A percentile compares a stretch with the other conserved stretches of the same genome.
Evolutionary conservation across 2,888 invertebrate genomes (phyloP).

Genomic region (Lissonota sp.): DNA sequence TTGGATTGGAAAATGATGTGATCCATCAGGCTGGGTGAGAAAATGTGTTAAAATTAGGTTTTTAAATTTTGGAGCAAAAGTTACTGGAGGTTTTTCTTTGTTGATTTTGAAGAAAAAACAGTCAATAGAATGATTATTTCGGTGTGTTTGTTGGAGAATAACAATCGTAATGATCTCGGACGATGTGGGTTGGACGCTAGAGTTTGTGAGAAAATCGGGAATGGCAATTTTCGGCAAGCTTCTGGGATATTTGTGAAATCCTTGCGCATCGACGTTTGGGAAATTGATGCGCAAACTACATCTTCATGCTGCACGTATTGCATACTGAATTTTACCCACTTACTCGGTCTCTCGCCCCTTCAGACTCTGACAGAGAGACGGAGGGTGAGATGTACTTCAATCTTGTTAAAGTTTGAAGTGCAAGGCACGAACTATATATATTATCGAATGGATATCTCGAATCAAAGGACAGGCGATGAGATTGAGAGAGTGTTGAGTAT

Average conservation of each 20-base stretch:
- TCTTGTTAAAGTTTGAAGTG: slow-evolving; percentile 2
- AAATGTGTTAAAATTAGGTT: too few species aligned
- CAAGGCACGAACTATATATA: background rate
- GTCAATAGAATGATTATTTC: background rate
- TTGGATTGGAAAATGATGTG: too few species aligned
- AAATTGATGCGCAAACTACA: slow-evolving; percentile 5
- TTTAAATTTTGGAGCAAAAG: too few species aligned
- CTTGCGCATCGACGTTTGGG: slow-evolving; percentile 2
- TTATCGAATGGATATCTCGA: slow-evolving; percentile 5
- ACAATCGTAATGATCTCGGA: background rate
- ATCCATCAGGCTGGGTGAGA: too few species aligned
- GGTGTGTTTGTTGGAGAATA: background rate
- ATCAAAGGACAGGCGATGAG: background rate
- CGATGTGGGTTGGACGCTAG: too few species aligned
- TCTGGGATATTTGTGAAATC: background rate
- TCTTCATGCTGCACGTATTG: background rate
- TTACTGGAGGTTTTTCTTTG: too few species aligned
- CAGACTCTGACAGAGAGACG: background rate
- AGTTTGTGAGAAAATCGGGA: background rate
- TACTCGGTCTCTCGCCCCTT: background rate
- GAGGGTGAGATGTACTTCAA: background rate
- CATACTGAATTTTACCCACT: background rate
- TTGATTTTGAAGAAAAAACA: too few species aligned
- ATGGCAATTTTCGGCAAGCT: background rate
- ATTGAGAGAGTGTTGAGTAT: background rate